Percentiles rank a stretch among this genome's conserved stretches.
Conservation (phyloP, 1,140 invertebrate species). For the Neomicropteryx cornuta region DNA sequence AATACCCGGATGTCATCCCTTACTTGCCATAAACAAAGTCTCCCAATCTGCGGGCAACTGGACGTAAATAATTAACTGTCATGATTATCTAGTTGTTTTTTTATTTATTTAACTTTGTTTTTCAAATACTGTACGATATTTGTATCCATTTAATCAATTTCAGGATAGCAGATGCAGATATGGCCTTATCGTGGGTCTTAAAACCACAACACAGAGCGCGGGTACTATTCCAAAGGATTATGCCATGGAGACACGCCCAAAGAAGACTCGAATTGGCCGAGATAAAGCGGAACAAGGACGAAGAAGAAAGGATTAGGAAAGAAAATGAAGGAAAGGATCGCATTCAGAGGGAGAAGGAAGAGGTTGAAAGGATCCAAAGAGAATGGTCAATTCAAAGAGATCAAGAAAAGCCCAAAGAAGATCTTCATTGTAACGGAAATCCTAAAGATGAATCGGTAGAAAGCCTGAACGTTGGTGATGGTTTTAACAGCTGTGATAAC, state of each 20-base stretch:
- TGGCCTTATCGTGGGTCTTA: conserved; percentile 36
- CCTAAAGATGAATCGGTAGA: too few species aligned
- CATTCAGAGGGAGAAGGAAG: conserved; percentile 6
- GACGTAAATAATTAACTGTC: neutral
- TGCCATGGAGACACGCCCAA: conserved; percentile 34
- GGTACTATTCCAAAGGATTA: conserved; percentile 36
- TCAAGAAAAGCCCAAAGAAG: too few species aligned
- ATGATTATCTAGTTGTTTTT: neutral
- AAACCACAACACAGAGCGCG: conserved; percentile 30
- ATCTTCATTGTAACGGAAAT: too few species aligned
- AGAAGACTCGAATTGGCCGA: conserved; percentile 26
- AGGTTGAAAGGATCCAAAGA: conserved; percentile 1
- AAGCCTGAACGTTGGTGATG: too few species aligned
- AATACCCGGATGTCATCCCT: too few species aligned
- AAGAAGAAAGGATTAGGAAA: conserved; percentile 3
- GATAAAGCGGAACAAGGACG: conserved; percentile 17
- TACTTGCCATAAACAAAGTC: too few species aligned
- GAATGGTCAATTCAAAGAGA: too few species aligned
- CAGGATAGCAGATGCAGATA: conserved; percentile 34
- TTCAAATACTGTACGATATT: neutral
- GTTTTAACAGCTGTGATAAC: too few species aligned
- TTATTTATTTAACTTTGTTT: neutral
- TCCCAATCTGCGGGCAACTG: neutral
- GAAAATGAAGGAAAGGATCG: conserved; percentile 16
- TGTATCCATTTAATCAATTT: conserved; percentile 10